A percentile compares a stretch with the other conserved stretches of the same genome.
Evolutionary conservation across 2,888 invertebrate species (phyloP).

Genomic region (Pollenia angustigena): DNA sequence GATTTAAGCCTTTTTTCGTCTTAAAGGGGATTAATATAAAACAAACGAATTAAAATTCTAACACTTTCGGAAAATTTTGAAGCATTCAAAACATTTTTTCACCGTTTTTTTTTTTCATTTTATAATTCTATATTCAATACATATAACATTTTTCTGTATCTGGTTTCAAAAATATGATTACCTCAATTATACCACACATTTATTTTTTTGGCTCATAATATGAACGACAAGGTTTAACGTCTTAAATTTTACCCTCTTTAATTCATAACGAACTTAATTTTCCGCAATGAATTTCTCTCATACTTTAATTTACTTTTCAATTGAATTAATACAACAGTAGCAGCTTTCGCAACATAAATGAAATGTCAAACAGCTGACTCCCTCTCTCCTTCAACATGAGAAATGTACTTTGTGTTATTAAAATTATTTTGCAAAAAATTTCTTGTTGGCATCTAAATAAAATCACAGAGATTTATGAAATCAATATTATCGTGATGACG

Average conservation of each 20-base stretch:
- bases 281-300: slow-evolving; percentile 34
- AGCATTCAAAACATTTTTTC: no score
- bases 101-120: no score
- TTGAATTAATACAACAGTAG: slow-evolving; percentile 43
- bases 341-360: slow-evolving; percentile 14
- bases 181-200: no score
- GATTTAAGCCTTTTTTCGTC: no score
- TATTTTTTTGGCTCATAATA: not conserved
- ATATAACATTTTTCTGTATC: no score
- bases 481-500: not conserved
- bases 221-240: not conserved
- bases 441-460: not conserved
- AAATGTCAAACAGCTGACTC: slow-evolving; percentile 20
- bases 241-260: slow-evolving; percentile 16
- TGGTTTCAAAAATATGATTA: no score
- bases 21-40: no score
- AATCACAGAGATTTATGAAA: slow-evolving; percentile 25
- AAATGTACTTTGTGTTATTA: slow-evolving; percentile 34
- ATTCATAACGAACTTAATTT: slow-evolving; percentile 44
- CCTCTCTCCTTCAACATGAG: slow-evolving; percentile 11
- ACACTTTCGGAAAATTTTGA: no score
- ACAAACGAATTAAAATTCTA: no score
- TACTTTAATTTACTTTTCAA: slow-evolving; percentile 41
- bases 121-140: no score
- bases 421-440: slow-evolving; percentile 49